phyloP scores from a whole-genome alignment of 1,140 invertebrate species.

The Drosophila biarmipes region DNA sequence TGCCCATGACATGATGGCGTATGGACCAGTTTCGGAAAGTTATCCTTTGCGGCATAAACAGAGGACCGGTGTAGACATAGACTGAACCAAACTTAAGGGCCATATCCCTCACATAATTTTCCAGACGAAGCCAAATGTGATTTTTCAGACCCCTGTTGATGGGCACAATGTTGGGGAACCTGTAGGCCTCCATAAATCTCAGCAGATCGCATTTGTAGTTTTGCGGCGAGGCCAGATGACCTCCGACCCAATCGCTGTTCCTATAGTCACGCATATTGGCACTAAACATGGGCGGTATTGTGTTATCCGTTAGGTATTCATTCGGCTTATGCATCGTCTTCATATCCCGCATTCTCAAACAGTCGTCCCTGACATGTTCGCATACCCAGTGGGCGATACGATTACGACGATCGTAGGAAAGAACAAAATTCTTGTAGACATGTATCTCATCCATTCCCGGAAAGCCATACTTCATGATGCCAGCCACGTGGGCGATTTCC shows the following conservation, averaged over 20 bases:
- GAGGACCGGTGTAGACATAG: constrained; percentile 97
- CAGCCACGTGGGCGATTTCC: constrained; percentile 84
- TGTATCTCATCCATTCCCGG: constrained; percentile 94
- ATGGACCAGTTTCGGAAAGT: constrained; percentile 95
- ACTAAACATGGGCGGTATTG: constrained; percentile 95
- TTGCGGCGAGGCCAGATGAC: constrained; percentile 93
- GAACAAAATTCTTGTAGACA: constrained; percentile 95
- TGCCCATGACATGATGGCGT: constrained; percentile 97
- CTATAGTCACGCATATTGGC: constrained; percentile 91
- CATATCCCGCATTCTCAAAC: constrained; percentile 87
- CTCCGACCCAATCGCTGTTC: constrained; percentile 87
- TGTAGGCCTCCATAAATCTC: constrained; percentile 92
- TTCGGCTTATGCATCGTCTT: constrained; percentile 91
- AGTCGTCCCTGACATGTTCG: constrained; percentile 92
- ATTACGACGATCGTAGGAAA: constrained; percentile 96
- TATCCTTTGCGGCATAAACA: constrained; percentile 95
- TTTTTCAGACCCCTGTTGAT: constrained; percentile 97
- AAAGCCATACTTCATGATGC: constrained; percentile 97
- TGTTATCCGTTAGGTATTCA: constrained; percentile 94
- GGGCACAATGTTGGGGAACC: constrained; percentile 98
- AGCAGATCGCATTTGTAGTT: constrained; percentile 90
- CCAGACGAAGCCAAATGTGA: constrained; percentile 94
- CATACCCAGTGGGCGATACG: constrained; percentile 98
- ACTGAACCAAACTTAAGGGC: constrained; percentile 93
- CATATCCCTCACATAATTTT: constrained; percentile 92